These are phyloP conservation scores for Drosophila anomalata DNA, from an alignment of 2,888 invertebrate genomes.

Conservation along the genomic window DNA sequence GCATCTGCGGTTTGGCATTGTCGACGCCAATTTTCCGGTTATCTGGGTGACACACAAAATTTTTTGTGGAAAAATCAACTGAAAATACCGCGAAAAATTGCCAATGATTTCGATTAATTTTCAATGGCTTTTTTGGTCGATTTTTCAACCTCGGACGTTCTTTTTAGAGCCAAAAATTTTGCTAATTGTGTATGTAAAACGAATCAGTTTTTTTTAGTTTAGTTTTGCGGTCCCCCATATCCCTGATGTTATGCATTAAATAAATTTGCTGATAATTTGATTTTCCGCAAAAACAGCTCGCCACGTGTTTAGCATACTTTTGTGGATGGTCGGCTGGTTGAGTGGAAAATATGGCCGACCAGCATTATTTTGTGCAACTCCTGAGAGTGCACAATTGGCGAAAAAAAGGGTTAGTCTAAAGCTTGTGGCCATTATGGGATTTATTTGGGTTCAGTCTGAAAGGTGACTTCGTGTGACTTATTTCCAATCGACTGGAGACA, in stretches of 20 bases:
- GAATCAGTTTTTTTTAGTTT: slow-evolving; percentile 9
- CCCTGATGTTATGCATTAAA: slow-evolving; percentile 38
- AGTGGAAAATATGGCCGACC: neutral
- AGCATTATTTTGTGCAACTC: slow-evolving; percentile 17
- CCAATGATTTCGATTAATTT: slow-evolving; percentile 49
- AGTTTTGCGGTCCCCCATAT: slow-evolving; percentile 5
- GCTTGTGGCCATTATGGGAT: slow-evolving; percentile 36
- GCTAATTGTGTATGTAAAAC: slow-evolving; percentile 35
- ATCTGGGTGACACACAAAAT: slow-evolving; percentile 33
- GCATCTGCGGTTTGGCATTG: slow-evolving; percentile 42
- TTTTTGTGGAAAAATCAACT: slow-evolving; percentile 32
- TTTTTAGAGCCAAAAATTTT: slow-evolving; percentile 8
- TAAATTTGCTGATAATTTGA: slow-evolving; percentile 50
- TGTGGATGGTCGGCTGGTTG: slow-evolving; percentile 10
- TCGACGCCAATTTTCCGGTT: slow-evolving; percentile 27
- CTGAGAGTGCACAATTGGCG: slow-evolving; percentile 42
- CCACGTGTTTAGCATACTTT: slow-evolving; percentile 49
- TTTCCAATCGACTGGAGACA: slow-evolving; percentile 54
- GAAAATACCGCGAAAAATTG: slow-evolving; percentile 30
- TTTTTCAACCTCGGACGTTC: slow-evolving; percentile 1
- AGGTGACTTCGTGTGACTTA: slow-evolving; percentile 67
- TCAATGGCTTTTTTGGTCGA: slow-evolving; percentile 37
- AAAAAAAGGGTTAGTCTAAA: slow-evolving; percentile 23
- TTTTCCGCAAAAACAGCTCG: slow-evolving; percentile 38
- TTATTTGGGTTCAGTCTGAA: slow-evolving; percentile 44